Evolutionary conservation across 2,888 invertebrate genomes (phyloP).

Genomic region (Pristionchus exspectatus): DNA sequence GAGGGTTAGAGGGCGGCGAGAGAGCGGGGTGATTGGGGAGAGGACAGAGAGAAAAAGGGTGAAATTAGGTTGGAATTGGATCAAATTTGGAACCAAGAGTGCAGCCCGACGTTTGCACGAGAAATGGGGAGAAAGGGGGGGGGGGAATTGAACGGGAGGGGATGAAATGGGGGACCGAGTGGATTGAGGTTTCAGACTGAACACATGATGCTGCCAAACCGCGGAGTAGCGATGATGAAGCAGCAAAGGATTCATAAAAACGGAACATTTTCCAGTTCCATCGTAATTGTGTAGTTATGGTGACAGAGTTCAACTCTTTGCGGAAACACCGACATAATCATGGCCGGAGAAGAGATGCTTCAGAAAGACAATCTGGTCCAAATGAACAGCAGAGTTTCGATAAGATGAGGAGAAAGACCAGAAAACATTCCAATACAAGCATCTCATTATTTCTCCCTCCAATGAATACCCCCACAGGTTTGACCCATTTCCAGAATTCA

Average conservation of each 20-base stretch:
- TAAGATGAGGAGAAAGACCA: background rate
- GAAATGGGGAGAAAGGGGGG: background rate
- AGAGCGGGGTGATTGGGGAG: background rate
- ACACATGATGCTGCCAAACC: background rate
- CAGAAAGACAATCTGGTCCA: background rate
- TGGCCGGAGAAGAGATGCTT: background rate
- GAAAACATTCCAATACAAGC: no score
- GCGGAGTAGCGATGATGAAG: background rate
- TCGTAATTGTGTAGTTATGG: no score
- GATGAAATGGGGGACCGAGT: background rate
- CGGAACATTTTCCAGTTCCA: no score
- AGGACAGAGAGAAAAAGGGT: background rate
- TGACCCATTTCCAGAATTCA: no score
- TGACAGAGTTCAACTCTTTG: no score
- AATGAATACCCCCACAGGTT: no score
- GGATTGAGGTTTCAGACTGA: background rate
- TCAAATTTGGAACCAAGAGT: constrained; percentile 32
- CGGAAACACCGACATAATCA: no score
- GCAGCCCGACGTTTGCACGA: background rate
- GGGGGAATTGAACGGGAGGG: constrained; percentile 2
- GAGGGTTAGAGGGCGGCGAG: background rate
- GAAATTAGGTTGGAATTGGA: constrained; percentile 45
- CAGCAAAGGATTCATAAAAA: no score
- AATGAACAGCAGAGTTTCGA: background rate
- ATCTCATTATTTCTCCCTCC: no score